Conservation (phyloP, 2,797 vertebrate species). For the Vespertilio murinus region DNA sequence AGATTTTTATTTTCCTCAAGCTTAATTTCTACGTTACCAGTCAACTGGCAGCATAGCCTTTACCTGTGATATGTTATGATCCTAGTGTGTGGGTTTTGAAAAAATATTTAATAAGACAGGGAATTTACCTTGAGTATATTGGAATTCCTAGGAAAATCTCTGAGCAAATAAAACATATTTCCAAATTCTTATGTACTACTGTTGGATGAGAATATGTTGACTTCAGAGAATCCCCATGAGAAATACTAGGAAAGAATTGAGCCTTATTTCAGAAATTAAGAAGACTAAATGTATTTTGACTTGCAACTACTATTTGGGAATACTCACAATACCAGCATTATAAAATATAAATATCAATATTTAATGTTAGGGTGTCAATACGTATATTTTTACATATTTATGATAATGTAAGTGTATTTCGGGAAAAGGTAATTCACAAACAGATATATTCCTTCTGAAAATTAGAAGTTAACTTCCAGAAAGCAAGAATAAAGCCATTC, state of each 20-base stretch:
- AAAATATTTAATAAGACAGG: conserved; percentile 29
- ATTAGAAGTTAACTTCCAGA: conserved; percentile 39
- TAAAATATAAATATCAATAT: background rate
- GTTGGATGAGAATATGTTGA: conserved; percentile 22
- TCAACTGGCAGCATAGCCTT: background rate
- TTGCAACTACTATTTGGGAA: background rate
- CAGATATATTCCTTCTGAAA: background rate
- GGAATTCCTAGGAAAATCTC: conserved; percentile 40
- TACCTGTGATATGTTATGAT: background rate
- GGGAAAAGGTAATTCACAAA: background rate
- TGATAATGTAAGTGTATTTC: background rate
- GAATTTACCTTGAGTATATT: background rate
- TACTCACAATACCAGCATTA: background rate
- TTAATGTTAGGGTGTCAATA: background rate
- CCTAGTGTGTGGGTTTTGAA: background rate
- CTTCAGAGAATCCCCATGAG: background rate
- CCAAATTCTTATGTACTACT: conserved; percentile 5
- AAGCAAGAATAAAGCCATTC: background rate
- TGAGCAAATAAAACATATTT: conserved; percentile 21
- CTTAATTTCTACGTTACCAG: background rate
- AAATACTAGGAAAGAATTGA: background rate
- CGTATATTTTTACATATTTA: background rate
- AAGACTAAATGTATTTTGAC: background rate
- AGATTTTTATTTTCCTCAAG: background rate
- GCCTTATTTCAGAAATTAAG: background rate